These are phyloP conservation scores for Eutolmus rufibarbis DNA, from an alignment of 2,888 invertebrate genomes.

Conservation along the genomic window DNA sequence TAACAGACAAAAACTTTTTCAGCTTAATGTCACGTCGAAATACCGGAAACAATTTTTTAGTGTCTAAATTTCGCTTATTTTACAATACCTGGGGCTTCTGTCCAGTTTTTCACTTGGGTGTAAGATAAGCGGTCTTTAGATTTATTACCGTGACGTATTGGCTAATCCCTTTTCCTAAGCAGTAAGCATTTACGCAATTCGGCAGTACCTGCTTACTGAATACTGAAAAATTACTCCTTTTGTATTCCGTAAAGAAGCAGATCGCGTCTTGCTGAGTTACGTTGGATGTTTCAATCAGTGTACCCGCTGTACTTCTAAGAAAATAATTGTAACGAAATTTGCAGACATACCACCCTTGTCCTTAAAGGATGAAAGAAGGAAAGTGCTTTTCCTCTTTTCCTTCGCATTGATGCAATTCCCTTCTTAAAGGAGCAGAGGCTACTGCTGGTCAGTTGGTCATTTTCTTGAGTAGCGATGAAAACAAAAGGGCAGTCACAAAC, in stretches of 20 bases:
- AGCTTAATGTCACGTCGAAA: background rate
- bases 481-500: background rate
- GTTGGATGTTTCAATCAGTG: background rate
- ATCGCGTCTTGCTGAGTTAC: background rate
- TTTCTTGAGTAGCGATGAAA: background rate
- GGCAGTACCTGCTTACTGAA: background rate
- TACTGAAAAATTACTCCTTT: background rate
- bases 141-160: conserved; percentile 25
- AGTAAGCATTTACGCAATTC: background rate
- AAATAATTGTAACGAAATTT: background rate
- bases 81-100: background rate
- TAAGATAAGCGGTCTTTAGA: background rate
- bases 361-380: background rate
- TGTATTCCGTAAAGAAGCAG: background rate
- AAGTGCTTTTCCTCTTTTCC: background rate
- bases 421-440: background rate
- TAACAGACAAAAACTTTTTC: too few species aligned
- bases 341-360: background rate
- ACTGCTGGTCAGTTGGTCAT: background rate
- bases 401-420: background rate
- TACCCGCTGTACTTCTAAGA: background rate
- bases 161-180: background rate
- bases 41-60: background rate
- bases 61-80: background rate
- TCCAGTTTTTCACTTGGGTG: background rate